Evolutionary conservation across 2,113 vertebrate species (phyloP).

Genomic region (Clarias gariepinus): DNA sequence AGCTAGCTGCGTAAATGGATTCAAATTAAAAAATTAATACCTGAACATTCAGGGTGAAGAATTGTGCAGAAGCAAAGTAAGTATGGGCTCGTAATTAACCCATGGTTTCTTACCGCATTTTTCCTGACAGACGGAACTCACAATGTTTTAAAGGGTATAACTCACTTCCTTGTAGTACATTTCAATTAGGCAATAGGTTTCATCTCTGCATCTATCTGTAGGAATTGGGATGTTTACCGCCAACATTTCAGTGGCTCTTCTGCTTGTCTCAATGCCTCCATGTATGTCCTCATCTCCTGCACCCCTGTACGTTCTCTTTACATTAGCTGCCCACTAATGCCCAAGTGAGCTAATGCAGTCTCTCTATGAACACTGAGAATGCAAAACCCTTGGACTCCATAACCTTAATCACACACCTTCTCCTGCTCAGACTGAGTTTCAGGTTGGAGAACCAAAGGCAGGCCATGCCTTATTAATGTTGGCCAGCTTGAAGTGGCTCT

Average conservation of each 20-base stretch:
- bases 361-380: not conserved
- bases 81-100: conserved; percentile 30
- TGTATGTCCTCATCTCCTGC: conserved; percentile 37
- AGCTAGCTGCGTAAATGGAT: conserved; percentile 46
- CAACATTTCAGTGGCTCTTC: not conserved
- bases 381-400: conserved; percentile 10
- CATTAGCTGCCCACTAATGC: conserved; percentile 25
- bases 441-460: conserved; percentile 5
- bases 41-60: not conserved
- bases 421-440: conserved; percentile 17
- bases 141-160: not conserved
- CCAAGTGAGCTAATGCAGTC: not conserved
- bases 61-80: not conserved
- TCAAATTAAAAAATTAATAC: conserved; percentile 60
- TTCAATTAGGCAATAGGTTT: not conserved
- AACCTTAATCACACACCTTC: conserved; percentile 7
- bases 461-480: conserved; percentile 54
- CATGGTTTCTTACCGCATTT: not conserved
- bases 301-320: conserved; percentile 1
- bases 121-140: not conserved
- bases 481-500: conserved; percentile 41
- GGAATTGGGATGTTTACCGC: not conserved
- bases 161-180: not conserved
- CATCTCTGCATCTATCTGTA: not conserved
- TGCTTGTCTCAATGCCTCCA: not conserved